Evolutionary conservation across 2,888 invertebrate species (phyloP).

Genomic region (Luperina testacea): DNA sequence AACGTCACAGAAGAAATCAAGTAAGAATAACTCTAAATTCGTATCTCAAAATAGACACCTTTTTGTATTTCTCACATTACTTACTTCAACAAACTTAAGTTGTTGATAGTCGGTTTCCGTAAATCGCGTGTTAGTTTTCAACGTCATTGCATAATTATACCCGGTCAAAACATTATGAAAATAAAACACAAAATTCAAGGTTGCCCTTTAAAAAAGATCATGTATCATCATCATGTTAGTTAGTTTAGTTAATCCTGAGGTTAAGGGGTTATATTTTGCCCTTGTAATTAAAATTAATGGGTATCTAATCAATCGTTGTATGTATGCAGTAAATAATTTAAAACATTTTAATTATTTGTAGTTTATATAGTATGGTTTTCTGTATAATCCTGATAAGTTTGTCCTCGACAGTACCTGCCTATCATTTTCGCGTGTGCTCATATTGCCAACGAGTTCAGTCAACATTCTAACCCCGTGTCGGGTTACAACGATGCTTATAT

Average conservation of each 20-base stretch:
- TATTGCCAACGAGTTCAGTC: slow-evolving; percentile 77
- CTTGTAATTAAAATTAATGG: slow-evolving; percentile 34
- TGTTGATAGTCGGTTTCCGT: slow-evolving; percentile 41
- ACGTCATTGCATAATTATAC: slow-evolving; percentile 35
- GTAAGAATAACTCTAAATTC: slow-evolving; percentile 16
- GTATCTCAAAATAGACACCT: slow-evolving; percentile 10
- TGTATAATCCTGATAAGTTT: slow-evolving; percentile 16
- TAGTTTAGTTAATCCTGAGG: slow-evolving; percentile 34
- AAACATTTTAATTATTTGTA: background rate
- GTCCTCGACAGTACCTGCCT: slow-evolving; percentile 72
- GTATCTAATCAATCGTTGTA: slow-evolving; percentile 14
- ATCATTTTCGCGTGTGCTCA: slow-evolving; percentile 80
- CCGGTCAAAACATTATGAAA: slow-evolving; percentile 34
- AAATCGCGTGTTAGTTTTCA: slow-evolving; percentile 41
- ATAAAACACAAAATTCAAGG: slow-evolving; percentile 40
- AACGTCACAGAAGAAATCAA: slow-evolving; percentile 17
- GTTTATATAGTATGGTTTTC: background rate
- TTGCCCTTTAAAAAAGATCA: slow-evolving; percentile 24
- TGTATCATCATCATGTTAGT: slow-evolving; percentile 19
- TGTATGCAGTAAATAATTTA: slow-evolving; percentile 7
- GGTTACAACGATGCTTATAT: slow-evolving; percentile 77
- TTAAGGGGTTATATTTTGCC: slow-evolving; percentile 28
- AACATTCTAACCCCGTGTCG: slow-evolving; percentile 78
- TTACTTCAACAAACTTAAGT: slow-evolving; percentile 28
- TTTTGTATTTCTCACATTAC: slow-evolving; percentile 37